Conservation (phyloP, 1,140 invertebrate genomes). For the Muscidifurax raptorellus region DNA sequence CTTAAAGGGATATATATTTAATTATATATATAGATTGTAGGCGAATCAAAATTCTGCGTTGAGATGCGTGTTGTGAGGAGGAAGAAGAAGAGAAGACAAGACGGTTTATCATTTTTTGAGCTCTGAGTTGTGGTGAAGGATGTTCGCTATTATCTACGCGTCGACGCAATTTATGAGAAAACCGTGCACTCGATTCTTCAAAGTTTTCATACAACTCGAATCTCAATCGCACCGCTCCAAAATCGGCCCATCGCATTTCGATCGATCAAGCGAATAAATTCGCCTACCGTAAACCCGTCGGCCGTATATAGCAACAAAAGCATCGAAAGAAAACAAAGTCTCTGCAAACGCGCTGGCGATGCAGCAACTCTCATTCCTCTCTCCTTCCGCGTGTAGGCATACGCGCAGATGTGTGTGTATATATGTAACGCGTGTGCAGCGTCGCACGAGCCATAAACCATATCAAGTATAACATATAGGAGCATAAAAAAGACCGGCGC, state of each 20-base stretch:
- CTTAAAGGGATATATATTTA: too few species aligned
- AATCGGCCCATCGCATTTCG: background rate
- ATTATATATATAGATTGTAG: too few species aligned
- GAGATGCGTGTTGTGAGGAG: too few species aligned
- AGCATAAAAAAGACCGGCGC: slow-evolving; percentile 38
- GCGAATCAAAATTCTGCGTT: background rate
- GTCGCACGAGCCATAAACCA: slow-evolving; percentile 33
- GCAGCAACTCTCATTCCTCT: background rate
- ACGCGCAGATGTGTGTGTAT: too few species aligned
- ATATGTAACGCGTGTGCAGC: background rate
- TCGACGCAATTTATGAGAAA: too few species aligned
- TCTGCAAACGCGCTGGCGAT: background rate
- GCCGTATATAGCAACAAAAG: background rate
- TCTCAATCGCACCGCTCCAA: background rate
- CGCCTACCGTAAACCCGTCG: background rate
- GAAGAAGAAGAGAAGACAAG: too few species aligned
- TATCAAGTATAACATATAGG: slow-evolving; percentile 46
- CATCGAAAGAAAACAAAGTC: background rate
- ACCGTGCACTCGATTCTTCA: background rate
- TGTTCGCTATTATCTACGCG: too few species aligned
- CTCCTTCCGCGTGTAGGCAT: background rate
- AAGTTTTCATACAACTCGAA: background rate
- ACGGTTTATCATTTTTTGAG: too few species aligned
- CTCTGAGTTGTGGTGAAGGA: too few species aligned
- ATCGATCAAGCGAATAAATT: background rate